These are phyloP conservation scores for Hiodon tergisus DNA, from an alignment of 2,113 vertebrate species.

Conservation along the genomic window DNA sequence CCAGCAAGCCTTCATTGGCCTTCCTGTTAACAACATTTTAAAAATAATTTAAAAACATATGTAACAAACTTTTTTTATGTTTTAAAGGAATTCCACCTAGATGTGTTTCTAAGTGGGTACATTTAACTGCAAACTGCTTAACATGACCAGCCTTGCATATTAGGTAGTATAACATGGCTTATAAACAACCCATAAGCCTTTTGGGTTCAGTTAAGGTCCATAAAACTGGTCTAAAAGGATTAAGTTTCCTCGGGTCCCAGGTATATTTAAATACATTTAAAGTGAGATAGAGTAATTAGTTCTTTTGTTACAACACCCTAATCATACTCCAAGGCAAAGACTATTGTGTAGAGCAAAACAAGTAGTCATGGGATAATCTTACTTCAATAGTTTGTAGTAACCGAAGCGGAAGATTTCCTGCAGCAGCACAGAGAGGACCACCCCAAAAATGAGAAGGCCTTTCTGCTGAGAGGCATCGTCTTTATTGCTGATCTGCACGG, in stretches of 20 bases:
- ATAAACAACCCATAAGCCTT: too few species aligned
- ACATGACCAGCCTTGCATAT: too few species aligned
- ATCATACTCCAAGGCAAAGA: neutral
- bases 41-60: neutral
- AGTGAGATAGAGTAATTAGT: neutral
- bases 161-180: too few species aligned
- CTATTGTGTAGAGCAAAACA: neutral
- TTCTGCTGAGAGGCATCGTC: constrained; percentile 56
- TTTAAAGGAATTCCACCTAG: too few species aligned
- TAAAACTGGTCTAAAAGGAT: too few species aligned
- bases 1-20: constrained; percentile 73
- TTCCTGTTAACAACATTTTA: constrained; percentile 58
- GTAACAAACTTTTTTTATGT: neutral
- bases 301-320: neutral
- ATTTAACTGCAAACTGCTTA: too few species aligned
- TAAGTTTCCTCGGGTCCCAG: too few species aligned
- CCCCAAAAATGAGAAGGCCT: constrained; percentile 66
- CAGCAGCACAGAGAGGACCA: constrained; percentile 64
- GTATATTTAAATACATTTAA: too few species aligned
- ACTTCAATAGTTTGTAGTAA: constrained; percentile 70
- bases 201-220: too few species aligned
- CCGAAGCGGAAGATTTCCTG: constrained; percentile 67
- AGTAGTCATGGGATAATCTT: constrained; percentile 32
- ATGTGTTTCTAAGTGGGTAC: too few species aligned
- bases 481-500: constrained; percentile 59